Evolutionary conservation across 1,140 invertebrate genomes (phyloP).

Genomic region (Drosophila tsacasi): DNA sequence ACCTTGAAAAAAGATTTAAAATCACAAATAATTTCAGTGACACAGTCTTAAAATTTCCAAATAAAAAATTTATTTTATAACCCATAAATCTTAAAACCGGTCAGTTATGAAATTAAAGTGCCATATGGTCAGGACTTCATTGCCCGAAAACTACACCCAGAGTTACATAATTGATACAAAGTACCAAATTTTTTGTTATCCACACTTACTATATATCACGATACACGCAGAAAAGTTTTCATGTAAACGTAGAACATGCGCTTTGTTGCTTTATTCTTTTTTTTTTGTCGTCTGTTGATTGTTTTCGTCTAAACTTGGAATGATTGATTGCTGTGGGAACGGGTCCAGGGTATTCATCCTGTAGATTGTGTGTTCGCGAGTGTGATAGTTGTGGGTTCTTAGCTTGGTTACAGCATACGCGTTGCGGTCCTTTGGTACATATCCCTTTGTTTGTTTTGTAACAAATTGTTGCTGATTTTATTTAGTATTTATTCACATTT

Average conservation of each 20-base stretch:
- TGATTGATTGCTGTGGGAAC: conserved; percentile 39
- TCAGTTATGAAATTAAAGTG: not conserved
- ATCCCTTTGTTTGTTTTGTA: conserved; percentile 17
- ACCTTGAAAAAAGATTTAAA: not conserved
- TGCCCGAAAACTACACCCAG: conserved; percentile 10
- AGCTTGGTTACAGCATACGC: conserved; percentile 45
- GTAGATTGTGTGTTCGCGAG: conserved; percentile 23
- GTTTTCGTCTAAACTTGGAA: conserved; percentile 49
- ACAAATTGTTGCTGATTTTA: conserved; percentile 11
- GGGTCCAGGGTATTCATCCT: conserved; percentile 6
- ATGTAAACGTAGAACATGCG: conserved; percentile 43
- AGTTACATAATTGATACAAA: conserved; percentile 22
- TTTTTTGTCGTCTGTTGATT: conserved; percentile 48
- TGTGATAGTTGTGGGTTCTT: conserved; percentile 39
- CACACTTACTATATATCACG: conserved; percentile 5
- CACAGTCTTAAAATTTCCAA: not conserved
- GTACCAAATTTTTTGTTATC: conserved; percentile 11
- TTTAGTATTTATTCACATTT: conserved; percentile 9
- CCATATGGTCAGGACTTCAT: not conserved
- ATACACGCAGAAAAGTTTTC: conserved; percentile 33
- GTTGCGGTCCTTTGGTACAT: conserved; percentile 17
- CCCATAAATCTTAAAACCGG: not conserved
- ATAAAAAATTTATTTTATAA: not conserved
- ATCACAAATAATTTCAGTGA: too few species aligned
- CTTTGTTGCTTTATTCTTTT: conserved; percentile 46